Evolutionary conservation across 1,140 invertebrate genomes (phyloP).

Genomic region (Branchinecta lynchi): DNA sequence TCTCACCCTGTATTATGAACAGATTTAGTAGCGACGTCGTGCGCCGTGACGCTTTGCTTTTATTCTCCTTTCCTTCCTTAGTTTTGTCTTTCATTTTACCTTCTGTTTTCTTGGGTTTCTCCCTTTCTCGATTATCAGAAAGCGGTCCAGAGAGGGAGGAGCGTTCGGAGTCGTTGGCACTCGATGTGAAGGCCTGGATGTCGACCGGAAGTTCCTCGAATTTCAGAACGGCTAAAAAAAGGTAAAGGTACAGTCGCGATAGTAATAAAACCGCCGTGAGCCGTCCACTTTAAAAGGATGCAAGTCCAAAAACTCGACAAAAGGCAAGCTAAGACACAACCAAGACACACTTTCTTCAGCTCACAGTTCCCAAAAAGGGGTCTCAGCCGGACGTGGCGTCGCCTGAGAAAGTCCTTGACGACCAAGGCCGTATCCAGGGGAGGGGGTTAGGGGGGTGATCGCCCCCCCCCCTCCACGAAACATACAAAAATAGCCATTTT

Average conservation of each 20-base stretch:
- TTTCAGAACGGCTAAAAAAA: slow-evolving; percentile 35
- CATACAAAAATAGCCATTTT: too few species aligned
- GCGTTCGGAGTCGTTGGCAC: slow-evolving; percentile 27
- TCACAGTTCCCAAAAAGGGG: too few species aligned
- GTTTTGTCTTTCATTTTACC: slow-evolving; percentile 21
- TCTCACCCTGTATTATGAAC: slow-evolving; percentile 42
- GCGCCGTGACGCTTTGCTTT: slow-evolving; percentile 62
- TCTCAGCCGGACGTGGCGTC: too few species aligned
- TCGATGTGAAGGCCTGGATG: slow-evolving; percentile 26
- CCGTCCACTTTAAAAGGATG: too few species aligned
- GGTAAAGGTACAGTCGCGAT: slow-evolving; percentile 12
- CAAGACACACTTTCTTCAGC: too few species aligned
- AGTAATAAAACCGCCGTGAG: not conserved
- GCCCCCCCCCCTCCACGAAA: too few species aligned
- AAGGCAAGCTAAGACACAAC: too few species aligned
- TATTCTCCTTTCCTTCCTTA: slow-evolving; percentile 20
- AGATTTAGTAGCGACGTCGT: slow-evolving; percentile 83
- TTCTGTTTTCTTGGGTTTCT: slow-evolving; percentile 20
- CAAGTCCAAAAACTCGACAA: too few species aligned
- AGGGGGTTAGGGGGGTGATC: too few species aligned
- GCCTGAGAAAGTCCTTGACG: too few species aligned
- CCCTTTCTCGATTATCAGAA: slow-evolving; percentile 12
- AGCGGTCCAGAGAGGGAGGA: slow-evolving; percentile 23
- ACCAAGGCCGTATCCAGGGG: too few species aligned
- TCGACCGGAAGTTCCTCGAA: slow-evolving; percentile 37